These are phyloP conservation scores for Anthopleura sola DNA, from an alignment of 64 coral and sea anemone species.

Conservation along the genomic window DNA sequence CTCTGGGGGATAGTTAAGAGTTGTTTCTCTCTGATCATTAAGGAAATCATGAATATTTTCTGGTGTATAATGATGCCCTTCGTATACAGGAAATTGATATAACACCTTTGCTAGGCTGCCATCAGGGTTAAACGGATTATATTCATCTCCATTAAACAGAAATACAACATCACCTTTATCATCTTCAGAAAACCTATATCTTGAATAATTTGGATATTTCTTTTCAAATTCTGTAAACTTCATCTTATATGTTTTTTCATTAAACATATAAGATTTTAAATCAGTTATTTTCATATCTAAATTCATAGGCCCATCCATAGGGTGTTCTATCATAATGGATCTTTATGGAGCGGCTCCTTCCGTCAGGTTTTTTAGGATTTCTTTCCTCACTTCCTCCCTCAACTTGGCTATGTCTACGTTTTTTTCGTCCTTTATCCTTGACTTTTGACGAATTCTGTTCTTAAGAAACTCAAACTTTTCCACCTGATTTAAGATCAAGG, in stretches of 20 bases:
- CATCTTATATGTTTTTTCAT: slow-evolving; percentile 31
- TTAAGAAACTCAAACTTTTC: slow-evolving; percentile 50
- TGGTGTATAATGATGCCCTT: no score
- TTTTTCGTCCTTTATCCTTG: slow-evolving; percentile 27
- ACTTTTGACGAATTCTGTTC: slow-evolving; percentile 23
- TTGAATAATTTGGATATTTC: not conserved
- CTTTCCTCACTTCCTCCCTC: slow-evolving; percentile 15
- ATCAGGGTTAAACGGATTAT: slow-evolving; percentile 2
- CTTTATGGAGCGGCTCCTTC: slow-evolving; percentile 17
- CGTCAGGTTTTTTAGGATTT: slow-evolving; percentile 36
- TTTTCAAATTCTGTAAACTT: slow-evolving; percentile 26
- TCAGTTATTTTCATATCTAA: slow-evolving; percentile 29
- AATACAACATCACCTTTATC: no score
- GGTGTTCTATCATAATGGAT: slow-evolving; percentile 21
- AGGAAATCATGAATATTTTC: slow-evolving; percentile 12
- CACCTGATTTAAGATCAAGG: slow-evolving; percentile 44
- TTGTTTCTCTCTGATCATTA: no score
- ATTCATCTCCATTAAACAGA: slow-evolving; percentile 13
- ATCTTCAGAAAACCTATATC: not conserved
- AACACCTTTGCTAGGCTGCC: not conserved
- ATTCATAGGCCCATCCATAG: slow-evolving; percentile 25
- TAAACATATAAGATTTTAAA: slow-evolving; percentile 14
- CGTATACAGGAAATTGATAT: not conserved
- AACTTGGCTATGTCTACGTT: slow-evolving; percentile 25
- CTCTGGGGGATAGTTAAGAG: no score